Percentiles rank a stretch among this genome's conserved stretches.
These are phyloP conservation scores for Pandion haliaetus DNA, from an alignment of 2,113 vertebrate genomes.

Conservation along the genomic window DNA sequence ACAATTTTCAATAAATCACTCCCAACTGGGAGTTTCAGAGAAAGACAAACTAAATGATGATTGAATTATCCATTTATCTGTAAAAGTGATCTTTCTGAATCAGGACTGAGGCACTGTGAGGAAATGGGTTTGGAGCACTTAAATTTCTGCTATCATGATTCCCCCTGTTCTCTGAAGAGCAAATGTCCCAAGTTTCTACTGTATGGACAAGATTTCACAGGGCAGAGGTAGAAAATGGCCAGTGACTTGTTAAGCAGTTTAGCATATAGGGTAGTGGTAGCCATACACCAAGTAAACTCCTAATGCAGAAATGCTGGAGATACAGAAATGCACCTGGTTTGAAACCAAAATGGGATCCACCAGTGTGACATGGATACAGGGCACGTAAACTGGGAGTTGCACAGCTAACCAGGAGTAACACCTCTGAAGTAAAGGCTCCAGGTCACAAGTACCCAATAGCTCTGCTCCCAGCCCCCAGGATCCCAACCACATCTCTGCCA, in stretches of 20 bases:
- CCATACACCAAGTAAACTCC: neutral
- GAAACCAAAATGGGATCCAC: neutral
- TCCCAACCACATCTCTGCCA: accelerated
- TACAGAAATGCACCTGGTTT: neutral
- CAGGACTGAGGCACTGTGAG: neutral
- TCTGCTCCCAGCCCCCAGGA: neutral
- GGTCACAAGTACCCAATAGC: neutral
- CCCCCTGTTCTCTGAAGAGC: neutral
- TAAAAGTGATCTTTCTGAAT: slow-evolving; percentile 7
- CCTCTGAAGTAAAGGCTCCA: neutral
- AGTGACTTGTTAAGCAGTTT: neutral
- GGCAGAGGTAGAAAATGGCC: neutral
- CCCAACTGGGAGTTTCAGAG: slow-evolving; percentile 1
- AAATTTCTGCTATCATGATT: neutral
- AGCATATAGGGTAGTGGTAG: neutral
- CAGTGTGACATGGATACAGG: neutral
- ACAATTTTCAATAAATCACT: slow-evolving; percentile 35
- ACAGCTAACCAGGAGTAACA: neutral
- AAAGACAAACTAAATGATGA: slow-evolving; percentile 33
- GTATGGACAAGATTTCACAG: neutral
- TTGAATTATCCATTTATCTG: slow-evolving; percentile 42
- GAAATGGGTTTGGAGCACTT: neutral
- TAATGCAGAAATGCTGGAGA: neutral
- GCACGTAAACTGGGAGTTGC: neutral
- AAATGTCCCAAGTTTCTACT: neutral